Base-by-base conservation (phyloP, 2,888 invertebrate genomes). In the Helicoverpa assulta region DNA sequence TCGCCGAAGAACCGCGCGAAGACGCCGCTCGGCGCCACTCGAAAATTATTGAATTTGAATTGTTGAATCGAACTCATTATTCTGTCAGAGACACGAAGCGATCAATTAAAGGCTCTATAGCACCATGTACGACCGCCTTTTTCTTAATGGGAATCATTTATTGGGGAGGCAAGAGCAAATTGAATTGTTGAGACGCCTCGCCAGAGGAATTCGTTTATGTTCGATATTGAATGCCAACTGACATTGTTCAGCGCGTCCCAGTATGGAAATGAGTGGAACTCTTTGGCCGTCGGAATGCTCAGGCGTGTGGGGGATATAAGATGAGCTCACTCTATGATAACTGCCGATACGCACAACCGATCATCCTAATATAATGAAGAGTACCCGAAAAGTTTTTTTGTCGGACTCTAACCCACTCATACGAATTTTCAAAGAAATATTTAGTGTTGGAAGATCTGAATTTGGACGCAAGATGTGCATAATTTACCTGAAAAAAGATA, bases 131-230 rank as follows among this genome's bases (percentile, higher is more conserved):
- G 89, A 88, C 86, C 84, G 90, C 89, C 92, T 91, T 92, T 91
- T 92, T 91, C 91, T 87, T 92, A 91, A 91, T 91, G 86, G 89
- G 75, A 66, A 76, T 70, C 81, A 85, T 85, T 83, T 85, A 83
- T 83, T 83, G 83, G 85, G 87, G 76, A 83, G 83, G 82, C 82
- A 72, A 72, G 80, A 76, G 86, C 84, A 91, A 92, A 91, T 90
- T 89, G 86, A 88, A 90, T 91, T 90, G 85, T 86, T 82, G 78
- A 77, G 79, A 77, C 85, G 84, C 86, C 84, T 85, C 86, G 83
- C 85, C 84, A 75, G 73, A 73, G 89, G 90, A 91, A 91, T 90
- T 88, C 90, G 85, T 89, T 90, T 91, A 90, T 86, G 85, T 77
- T 73, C 71, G 79, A 67, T 81, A 79, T 85, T 85, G 81, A 83